Base-by-base conservation (phyloP, 2,888 invertebrate species). In the Tenthredo amoena region DNA sequence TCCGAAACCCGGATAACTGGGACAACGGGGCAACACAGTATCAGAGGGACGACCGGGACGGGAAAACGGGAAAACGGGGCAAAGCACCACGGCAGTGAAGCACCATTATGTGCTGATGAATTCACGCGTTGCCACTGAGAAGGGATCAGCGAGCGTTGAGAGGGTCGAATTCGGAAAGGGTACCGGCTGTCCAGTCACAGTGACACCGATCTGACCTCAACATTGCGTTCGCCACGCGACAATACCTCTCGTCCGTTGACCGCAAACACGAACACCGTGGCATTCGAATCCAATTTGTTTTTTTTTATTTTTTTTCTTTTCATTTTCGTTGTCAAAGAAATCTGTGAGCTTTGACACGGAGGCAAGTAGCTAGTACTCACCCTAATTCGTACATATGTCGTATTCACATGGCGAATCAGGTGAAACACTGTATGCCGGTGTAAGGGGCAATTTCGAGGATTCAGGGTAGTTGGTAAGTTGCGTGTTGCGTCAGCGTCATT, bases 111-210 rank as follows among this genome's bases (percentile, higher is more conserved):
- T 18, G 65, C 21, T 65, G 65, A 82, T 82, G 82, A 65, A 65
- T 82, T 82, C 65, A 82, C 62, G 82, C 65, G 40, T 82, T 65
- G 62, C 62, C 65, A 65, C 82, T 82, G 65, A 62, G 65, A 82
- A 82, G 26, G 82, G 82, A 82, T 65, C 65, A 82, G 82, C 65
- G 34, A 62, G 21, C 43, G 82, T 31, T 79, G 58, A 79, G 21
- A 79, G 55, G 79, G 79, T 79, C 79, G 47, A 76, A 26, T 34
- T 79, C 34, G 50, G 34, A 18, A 18, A 55, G 79, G 58, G 76
- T 76, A 76, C 43, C 47, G 18, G 26, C 31, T 76, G 76, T 76
- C 76, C 34, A 79, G 34, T 55, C 34, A 79, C 58, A 55, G 31
- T 55, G 79, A 79, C 50, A 79, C 55, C 34, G 26, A 26, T 21